Evolutionary conservation across 2,797 vertebrate genomes (phyloP).

Genomic region (Lemur catta): DNA sequence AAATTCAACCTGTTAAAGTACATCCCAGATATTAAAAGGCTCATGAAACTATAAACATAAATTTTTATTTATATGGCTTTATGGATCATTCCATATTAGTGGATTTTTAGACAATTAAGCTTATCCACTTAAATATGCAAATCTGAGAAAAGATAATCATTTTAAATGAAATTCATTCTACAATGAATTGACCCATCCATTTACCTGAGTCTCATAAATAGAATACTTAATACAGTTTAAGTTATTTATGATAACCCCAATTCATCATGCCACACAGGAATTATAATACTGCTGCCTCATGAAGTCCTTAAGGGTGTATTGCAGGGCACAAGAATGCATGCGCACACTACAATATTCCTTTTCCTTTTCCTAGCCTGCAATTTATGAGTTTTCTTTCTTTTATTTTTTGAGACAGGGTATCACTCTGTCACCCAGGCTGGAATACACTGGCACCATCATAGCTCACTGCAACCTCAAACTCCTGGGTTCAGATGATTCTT

Average conservation of each 20-base stretch:
- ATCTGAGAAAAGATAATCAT: not conserved
- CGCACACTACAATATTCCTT: not conserved
- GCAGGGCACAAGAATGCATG: not conserved
- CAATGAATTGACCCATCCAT: not conserved
- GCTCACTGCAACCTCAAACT: not conserved
- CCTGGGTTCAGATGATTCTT: not conserved
- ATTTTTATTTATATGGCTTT: not conserved
- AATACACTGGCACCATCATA: not conserved
- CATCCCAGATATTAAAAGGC: not conserved
- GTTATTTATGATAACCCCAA: not conserved
- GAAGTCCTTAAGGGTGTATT: fast-evolving
- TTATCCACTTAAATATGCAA: not conserved
- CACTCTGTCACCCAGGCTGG: not conserved
- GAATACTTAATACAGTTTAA: not conserved
- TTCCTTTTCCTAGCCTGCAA: not conserved
- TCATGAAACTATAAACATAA: not conserved
- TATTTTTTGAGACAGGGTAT: not conserved
- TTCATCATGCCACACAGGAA: not conserved
- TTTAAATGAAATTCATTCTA: not conserved
- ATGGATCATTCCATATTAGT: not conserved
- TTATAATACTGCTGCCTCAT: not conserved
- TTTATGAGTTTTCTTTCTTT: not conserved
- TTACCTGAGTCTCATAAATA: not conserved
- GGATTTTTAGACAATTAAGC: not conserved
- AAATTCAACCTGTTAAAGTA: not conserved